Base-by-base conservation (phyloP, 2,888 invertebrate species). In the Theodoxus fluviatilis region DNA sequence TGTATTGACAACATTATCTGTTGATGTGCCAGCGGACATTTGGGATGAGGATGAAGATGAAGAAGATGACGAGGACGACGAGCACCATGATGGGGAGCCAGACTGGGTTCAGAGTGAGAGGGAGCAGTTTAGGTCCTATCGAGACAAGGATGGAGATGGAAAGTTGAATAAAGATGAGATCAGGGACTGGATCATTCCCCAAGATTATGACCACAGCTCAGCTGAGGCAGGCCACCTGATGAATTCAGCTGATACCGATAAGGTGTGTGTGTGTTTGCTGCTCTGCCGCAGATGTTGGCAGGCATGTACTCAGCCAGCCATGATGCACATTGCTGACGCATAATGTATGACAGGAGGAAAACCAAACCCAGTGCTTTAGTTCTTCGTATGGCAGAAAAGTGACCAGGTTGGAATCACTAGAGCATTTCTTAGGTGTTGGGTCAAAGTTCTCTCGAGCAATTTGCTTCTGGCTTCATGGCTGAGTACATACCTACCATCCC, bases 161-260 rank as follows among this genome's bases (percentile, higher is more conserved):
- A 93, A 90, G 82, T 91, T 98, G 90, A 93, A 96, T 83, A 90
- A 90, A 71, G 91, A 92, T 52, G 98, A 98, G 88, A 94, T 96
- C 35, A 80, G 78, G 67, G 74, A 80, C 3, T 98, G 98, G 97
- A 94, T 98, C 76, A 92, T 95, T 73, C 98, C 98, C 0, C 91
- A 93, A 0, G 95, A 96, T 86, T 98, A 95, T 86, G 97, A 98
- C 89, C 96, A 97, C 87, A 95, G 96, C 0, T 94, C 95, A 83
- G 95, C 96, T 0, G 98, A 98, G 88, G 93, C 96, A 1, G 91
- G 93, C 69, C 98, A 98, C 88, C 90, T 98, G 38, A 92, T 98
- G 74, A 94, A 93, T 87, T 95, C 96, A 85, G 94, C 96, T 0
- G 98, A 98, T 87, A 89, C 90, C 0, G 93, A 98, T 88, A 92